Percentiles rank a stretch among this genome's conserved stretches.
Evolutionary conservation across 2,888 invertebrate genomes (phyloP).

Genomic region (Acrocera orbiculus): DNA sequence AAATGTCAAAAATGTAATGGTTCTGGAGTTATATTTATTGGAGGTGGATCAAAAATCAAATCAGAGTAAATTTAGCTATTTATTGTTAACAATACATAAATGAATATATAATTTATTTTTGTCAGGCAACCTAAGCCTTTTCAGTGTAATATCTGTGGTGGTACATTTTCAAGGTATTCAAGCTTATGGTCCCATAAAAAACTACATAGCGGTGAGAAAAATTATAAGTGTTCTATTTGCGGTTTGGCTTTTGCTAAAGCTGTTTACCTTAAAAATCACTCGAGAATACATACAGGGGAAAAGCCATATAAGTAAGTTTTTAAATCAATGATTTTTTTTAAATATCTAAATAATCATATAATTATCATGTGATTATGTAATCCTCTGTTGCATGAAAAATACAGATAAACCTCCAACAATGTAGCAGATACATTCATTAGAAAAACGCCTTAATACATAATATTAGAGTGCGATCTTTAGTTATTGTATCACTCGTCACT

Average conservation of each 20-base stretch:
- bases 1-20: conserved; percentile 83
- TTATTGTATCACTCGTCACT: too few species aligned
- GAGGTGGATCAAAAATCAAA: conserved; percentile 19
- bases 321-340: conserved; percentile 5
- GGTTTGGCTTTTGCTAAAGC: conserved; percentile 78
- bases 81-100: not conserved
- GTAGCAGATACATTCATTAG: not conserved
- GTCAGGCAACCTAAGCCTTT: conserved; percentile 57
- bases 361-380: too few species aligned
- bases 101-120: conserved; percentile 5
- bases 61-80: conserved; percentile 22
- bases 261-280: conserved; percentile 78
- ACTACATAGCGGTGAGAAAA: conserved; percentile 63
- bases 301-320: conserved; percentile 60
- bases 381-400: too few species aligned
- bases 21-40: conserved; percentile 52
- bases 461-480: too few species aligned
- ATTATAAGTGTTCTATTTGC: conserved; percentile 76
- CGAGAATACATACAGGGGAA: conserved; percentile 68
- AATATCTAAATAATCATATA: too few species aligned
- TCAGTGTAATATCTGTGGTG: conserved; percentile 76
- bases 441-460: not conserved
- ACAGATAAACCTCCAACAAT: too few species aligned
- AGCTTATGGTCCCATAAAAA: conserved; percentile 81
- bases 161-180: conserved; percentile 66